Base-by-base conservation (phyloP, 2,797 vertebrate genomes). In the Chaunax sp. region DNA sequence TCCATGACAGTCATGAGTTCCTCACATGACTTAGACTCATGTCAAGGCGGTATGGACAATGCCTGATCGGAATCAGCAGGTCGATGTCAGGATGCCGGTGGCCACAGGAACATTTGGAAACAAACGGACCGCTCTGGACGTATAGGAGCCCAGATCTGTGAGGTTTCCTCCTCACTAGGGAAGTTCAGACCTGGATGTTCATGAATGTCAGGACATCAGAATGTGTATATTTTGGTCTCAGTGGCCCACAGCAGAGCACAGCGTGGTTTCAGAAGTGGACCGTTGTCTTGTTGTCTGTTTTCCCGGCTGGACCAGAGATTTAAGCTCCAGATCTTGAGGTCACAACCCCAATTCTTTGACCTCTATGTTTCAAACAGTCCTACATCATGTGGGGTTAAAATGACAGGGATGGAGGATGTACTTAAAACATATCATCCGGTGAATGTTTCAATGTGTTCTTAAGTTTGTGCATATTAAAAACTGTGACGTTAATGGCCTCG, bases 11-110 rank as follows among this genome's bases (percentile, higher is more conserved):
- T 70, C 66, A 64, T 20, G 53, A 71, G 55, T 7, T 64, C 69
- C 57, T 78, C 78, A 57, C 68, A 60, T 63, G 78, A 85, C 62
- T 44, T 15, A 7, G 35, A 41, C 12, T 78, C 78, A 22, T 45
- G 26, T 14, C 35, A 37, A n/a, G 37, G 30, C 5, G 33, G 57
- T 12, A 3, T 0, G 1, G 75, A 81, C 12, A 2, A 55, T 1
- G 58, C 35, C 54, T 80, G 79, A 87, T 3, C 28, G 16, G 65
- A 23, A 56, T 55, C 69, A 26, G 3, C 0, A 0, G 1, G 18
- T 61, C 15, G 4, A 5, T n/a, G 9, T 30, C 26, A 40, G 57
- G 35, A 72, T 45, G 15, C n/a, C 15, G 11, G 18, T 1, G 1
- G 15, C 8, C 19, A 46, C 15, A 2, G 60, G 61, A 58, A 51